Evolutionary conservation across 1,140 invertebrate genomes (phyloP), one percentile per base, ranked within the genome.

Genomic region (Neotoxoptera formosana): DNA sequence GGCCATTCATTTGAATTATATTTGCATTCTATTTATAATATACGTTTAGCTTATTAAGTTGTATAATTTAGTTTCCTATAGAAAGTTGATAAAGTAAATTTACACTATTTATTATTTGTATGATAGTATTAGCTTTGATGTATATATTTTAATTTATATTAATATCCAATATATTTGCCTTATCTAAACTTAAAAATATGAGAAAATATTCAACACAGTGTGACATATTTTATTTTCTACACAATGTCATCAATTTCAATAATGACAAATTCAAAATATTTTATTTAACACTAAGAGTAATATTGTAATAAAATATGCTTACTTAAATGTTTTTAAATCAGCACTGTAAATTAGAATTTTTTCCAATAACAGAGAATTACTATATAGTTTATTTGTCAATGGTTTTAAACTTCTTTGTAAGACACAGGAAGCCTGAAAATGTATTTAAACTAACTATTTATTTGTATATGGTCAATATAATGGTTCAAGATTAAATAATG

Each of bases 311-410:
- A 81, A 34, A 36, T n/a, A 81, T 91, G 7, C 90, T 48, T 41
- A 92, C 91, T 51, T 92, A 53, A 92, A 47, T 36, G 30, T 92
- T 81, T 92, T 84, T 36, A 92, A 30, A 84, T 53, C 47, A 7
- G 34, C 47, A 92, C 76, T 84, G 30, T 92, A 92, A 25, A 30
- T 51, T 51, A 36, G 14, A 83, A 92, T 84, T 14, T 83, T 92
- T 48, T 92, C 91, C 45, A 92, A 84, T 21, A 84, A 14, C 53
- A 53, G 53, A 34, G 56, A 36, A 48, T 83, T 76, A 36, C 60
- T 92, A 53, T 34, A 17, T 7, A 41, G 20, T 92, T 51, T 21
- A 53, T 48, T 81, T 51, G 20, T 83, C 11, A 92, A 92, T 92
- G 47, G 23, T 84, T 84, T 84, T 20, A 90, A 30, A 60, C 53